These are phyloP conservation scores for Euspilapteryx auroguttella DNA, from an alignment of 2,888 invertebrate genomes.

Conservation along the genomic window DNA sequence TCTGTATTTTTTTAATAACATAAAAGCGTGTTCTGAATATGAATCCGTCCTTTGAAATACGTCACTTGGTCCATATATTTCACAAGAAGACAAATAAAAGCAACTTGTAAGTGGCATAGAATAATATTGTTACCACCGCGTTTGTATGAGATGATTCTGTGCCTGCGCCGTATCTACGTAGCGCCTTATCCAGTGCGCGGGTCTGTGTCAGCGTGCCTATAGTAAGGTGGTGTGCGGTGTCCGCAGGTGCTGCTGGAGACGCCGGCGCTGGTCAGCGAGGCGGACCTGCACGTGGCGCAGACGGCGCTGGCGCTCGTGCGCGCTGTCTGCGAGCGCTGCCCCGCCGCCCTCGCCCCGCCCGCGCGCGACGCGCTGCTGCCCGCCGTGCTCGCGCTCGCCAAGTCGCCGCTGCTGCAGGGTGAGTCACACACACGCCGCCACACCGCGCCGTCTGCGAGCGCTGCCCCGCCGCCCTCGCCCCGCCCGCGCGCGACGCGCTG, in stretches of 20 bases:
- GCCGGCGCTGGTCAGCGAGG: conserved; percentile 88
- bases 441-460: conserved; percentile 20
- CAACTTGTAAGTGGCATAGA: too few species aligned
- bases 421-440: conserved; percentile 3
- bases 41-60: too few species aligned
- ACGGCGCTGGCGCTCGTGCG: conserved; percentile 82
- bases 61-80: too few species aligned
- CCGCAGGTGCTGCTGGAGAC: conserved; percentile 79
- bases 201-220: too few species aligned
- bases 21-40: too few species aligned
- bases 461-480: conserved; percentile 70
- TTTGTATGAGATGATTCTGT: too few species aligned
- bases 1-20: too few species aligned
- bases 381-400: conserved; percentile 82
- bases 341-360: conserved; percentile 74
- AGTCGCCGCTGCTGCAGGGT: conserved; percentile 92
- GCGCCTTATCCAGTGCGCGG: too few species aligned
- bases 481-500: neutral
- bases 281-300: conserved; percentile 96
- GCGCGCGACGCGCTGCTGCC: conserved; percentile 76
- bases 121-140: too few species aligned
- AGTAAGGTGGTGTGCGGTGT: too few species aligned
- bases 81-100: too few species aligned
- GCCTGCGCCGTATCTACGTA: too few species aligned
- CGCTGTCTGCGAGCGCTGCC: conserved; percentile 77